A percentile compares a stretch with the other conserved stretches of the same genome.
phyloP scores from a whole-genome alignment of 2,888 invertebrate genomes.

The Pandemis corylana region DNA sequence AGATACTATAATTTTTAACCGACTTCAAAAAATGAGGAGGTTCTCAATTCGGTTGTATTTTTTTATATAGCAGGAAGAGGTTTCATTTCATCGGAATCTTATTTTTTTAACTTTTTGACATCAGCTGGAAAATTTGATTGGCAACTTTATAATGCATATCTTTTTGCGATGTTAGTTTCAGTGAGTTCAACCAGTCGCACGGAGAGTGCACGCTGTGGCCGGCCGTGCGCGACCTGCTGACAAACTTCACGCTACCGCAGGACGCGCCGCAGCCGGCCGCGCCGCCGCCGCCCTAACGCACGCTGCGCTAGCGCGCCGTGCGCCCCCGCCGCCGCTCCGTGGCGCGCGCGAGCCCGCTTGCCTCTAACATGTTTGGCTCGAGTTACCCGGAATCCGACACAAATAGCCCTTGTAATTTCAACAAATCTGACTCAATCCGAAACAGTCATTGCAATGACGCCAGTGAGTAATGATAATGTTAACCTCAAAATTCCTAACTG shows the following conservation, averaged over 20 bases:
- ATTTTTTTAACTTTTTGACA: no score
- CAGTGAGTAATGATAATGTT: neutral
- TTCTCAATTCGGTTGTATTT: no score
- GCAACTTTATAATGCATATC: neutral
- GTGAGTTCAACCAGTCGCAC: conserved; percentile 90
- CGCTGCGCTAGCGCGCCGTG: conserved; percentile 34
- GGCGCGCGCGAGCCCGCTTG: neutral
- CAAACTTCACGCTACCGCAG: conserved; percentile 92
- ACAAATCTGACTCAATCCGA: neutral
- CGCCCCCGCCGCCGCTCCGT: neutral
- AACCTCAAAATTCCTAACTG: neutral
- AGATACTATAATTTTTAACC: no score
- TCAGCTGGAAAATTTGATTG: no score
- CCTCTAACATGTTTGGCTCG: neutral
- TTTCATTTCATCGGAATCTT: no score
- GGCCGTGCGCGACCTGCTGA: conserved; percentile 94
- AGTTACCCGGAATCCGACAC: neutral
- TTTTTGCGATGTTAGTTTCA: conserved; percentile 78
- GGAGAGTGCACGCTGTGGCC: conserved; percentile 97
- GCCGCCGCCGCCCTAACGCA: conserved; percentile 66
- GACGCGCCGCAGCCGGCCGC: conserved; percentile 87
- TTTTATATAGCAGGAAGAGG: no score
- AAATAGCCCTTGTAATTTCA: neutral
- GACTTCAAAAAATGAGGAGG: no score
- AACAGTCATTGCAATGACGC: neutral